A percentile compares a stretch with the other conserved stretches of the same genome.
Conservation (phyloP, 2,797 vertebrate genomes). For the Amblyopsis hoosieri region DNA sequence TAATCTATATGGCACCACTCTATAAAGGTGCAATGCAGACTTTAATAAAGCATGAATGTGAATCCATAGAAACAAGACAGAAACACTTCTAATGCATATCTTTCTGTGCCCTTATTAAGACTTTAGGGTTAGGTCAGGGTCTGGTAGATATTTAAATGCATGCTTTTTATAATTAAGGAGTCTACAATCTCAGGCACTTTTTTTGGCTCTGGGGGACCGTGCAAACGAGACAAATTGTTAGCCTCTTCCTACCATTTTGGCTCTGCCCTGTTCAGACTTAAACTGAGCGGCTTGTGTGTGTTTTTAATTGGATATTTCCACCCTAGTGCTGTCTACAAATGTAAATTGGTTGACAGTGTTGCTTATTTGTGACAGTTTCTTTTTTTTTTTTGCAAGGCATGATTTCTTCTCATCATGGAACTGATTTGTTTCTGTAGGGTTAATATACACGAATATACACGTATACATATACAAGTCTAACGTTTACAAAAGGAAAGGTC, state of each 20-base stretch:
- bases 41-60: constrained; percentile 4
- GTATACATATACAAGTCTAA: too few species aligned
- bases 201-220: constrained; percentile 8
- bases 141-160: constrained; percentile 42
- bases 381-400: neutral
- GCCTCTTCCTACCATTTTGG: constrained; percentile 31
- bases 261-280: constrained; percentile 38
- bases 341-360: constrained; percentile 28
- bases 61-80: neutral
- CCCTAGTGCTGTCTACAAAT: constrained; percentile 31
- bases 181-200: constrained; percentile 29
- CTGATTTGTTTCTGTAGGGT: constrained; percentile 6
- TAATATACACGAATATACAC: neutral
- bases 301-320: constrained; percentile 68
- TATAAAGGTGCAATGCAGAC: too few species aligned
- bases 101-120: constrained; percentile 39
- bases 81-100: constrained; percentile 17
- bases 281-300: constrained; percentile 26
- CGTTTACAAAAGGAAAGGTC: too few species aligned
- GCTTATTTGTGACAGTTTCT: constrained; percentile 15
- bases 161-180: constrained; percentile 44
- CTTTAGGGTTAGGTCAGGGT: constrained; percentile 14
- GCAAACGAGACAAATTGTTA: constrained; percentile 55
- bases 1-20: too few species aligned
- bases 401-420: constrained; percentile 15